Base-by-base conservation (phyloP, 2,113 vertebrate species). In the Pungitius pungitius region DNA sequence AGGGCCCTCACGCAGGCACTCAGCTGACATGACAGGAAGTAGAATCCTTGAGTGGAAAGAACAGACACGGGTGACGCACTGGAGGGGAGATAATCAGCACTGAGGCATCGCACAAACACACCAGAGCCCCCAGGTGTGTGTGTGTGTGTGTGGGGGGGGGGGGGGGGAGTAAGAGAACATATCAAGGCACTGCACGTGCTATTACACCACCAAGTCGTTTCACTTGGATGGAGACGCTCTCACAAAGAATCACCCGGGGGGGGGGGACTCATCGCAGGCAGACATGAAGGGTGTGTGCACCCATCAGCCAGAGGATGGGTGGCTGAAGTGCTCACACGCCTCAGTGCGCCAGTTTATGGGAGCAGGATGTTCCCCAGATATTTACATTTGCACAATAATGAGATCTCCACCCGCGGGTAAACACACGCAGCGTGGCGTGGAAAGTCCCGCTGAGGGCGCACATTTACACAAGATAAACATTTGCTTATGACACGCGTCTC, bases 11-110 rank as follows among this genome's bases (percentile, higher is more conserved):
- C 1, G 0, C 22, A 62, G 22, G 63, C 71, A 59, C 72, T 88
- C 73, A 57, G 64, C 18, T 11, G 71, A 71, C 37, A 18, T 59
- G 74, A 78, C 80, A 89, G 80, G 83, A 87, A 87, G 69, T 73
- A 20, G 51, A 77, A 79, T 83, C 77, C 81, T 85, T 39, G 73
- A 49, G 78, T 69, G 77, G 69, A 57, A 81, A 82, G 18, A 79
- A 33, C 30, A 73, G 61, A 67, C 57, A 58, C 52, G 27, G 60
- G 58, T 72, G 85, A 81, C 1, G 13, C 78, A 59, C 1, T 5
- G 37, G 33, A 75, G 69, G 54, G 6, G 47, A 20, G 66, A 20
- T 82, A 82, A 86, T 86, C 70, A 86, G 80, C 40, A 8, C 58
- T 1, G 45, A 62, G 47, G 55, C 59, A 49, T 37, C 43, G 27